Evolutionary conservation across 2,113 vertebrate species (phyloP).

Genomic region (Megalops atlanticus): DNA sequence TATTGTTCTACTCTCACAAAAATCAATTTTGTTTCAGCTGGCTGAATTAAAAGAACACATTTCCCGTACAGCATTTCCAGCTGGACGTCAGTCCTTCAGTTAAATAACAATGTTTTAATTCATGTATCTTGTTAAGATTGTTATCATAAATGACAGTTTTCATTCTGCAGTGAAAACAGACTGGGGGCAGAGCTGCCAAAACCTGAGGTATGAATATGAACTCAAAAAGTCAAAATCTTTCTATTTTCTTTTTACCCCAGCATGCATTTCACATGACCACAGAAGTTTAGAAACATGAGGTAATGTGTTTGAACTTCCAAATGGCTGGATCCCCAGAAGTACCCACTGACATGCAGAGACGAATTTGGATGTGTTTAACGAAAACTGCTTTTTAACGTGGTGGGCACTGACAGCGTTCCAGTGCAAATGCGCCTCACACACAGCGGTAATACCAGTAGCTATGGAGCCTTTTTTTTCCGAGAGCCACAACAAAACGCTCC

Average conservation of each 20-base stretch:
- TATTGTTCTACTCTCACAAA: not conserved
- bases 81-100: not conserved
- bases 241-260: not conserved
- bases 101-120: not conserved
- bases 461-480: not conserved
- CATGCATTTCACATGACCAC: not conserved
- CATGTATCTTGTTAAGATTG: not conserved
- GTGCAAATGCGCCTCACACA: not conserved
- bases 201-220: no score
- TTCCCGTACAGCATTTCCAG: not conserved
- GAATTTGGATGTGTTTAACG: not conserved
- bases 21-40: not conserved
- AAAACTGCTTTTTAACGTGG: no score
- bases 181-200: not conserved
- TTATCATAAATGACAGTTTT: not conserved
- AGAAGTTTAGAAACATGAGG: not conserved
- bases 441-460: conserved; percentile 8
- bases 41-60: not conserved
- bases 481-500: conserved; percentile 20
- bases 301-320: not conserved
- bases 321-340: not conserved
- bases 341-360: not conserved
- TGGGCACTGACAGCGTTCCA: not conserved
- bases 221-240: not conserved
- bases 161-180: not conserved